Conservation (phyloP, 2,888 invertebrate genomes). For the Pyralis farinalis region DNA sequence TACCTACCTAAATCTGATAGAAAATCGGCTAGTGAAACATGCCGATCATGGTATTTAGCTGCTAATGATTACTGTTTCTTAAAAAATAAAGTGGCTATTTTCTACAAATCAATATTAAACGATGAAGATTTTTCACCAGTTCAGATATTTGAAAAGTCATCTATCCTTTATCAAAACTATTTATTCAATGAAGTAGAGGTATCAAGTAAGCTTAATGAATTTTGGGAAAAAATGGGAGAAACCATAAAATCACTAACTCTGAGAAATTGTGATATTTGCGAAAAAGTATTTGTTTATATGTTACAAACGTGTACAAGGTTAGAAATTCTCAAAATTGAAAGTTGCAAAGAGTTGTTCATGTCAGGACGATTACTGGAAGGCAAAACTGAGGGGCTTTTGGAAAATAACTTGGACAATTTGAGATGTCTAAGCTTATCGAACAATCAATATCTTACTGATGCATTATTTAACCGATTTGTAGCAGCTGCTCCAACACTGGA, state of each 20-base stretch:
- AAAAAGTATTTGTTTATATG: conserved; percentile 82
- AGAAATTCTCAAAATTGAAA: conserved; percentile 80
- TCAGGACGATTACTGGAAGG: conserved; percentile 85
- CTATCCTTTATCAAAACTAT: conserved; percentile 68
- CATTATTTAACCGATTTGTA: conserved; percentile 84
- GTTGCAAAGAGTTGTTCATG: conserved; percentile 87
- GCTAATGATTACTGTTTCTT: conserved; percentile 82
- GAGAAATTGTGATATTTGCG: conserved; percentile 82
- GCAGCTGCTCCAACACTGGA: conserved; percentile 81
- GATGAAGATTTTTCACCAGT: conserved; percentile 59
- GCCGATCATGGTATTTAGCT: conserved; percentile 84
- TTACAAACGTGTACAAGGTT: conserved; percentile 80
- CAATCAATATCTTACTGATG: conserved; percentile 88
- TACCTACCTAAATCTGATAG: conserved; percentile 84
- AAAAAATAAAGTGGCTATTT: conserved; percentile 73
- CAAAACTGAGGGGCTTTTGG: conserved; percentile 73
- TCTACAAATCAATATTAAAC: conserved; percentile 62
- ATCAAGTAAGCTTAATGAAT: conserved; percentile 62
- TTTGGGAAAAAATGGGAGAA: conserved; percentile 82
- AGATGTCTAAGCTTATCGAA: conserved; percentile 82
- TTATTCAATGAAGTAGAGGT: conserved; percentile 79
- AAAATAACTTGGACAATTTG: conserved; percentile 72
- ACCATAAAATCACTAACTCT: conserved; percentile 77
- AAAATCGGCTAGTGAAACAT: conserved; percentile 83
- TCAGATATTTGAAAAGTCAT: conserved; percentile 60